Conservation (phyloP, 2,113 vertebrate species). For the Peromyscus polionotus region DNA sequence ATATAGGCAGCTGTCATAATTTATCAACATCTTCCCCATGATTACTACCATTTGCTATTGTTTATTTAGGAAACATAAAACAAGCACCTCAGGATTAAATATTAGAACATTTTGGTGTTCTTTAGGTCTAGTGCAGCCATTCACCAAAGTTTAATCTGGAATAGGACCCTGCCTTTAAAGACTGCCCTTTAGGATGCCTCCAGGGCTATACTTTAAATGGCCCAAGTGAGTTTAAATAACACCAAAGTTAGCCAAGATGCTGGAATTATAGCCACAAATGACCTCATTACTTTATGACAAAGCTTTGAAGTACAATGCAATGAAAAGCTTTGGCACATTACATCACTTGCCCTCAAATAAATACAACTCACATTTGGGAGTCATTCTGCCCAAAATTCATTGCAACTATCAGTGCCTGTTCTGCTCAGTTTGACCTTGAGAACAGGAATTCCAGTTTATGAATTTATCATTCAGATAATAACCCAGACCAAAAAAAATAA, state of each 20-base stretch:
- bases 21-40: conserved; percentile 45
- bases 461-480: conserved; percentile 67
- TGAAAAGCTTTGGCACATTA: conserved; percentile 52
- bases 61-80: conserved; percentile 16
- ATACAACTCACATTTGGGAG: conserved; percentile 64
- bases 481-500: conserved; percentile 8
- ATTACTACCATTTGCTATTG: background rate
- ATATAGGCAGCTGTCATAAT: conserved; percentile 73
- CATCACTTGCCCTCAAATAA: conserved; percentile 38
- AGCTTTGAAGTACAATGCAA: conserved; percentile 40
- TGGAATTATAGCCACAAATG: conserved; percentile 29
- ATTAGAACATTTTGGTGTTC: background rate
- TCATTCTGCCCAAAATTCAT: conserved; percentile 62
- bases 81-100: conserved; percentile 40
- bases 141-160: conserved; percentile 33
- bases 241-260: background rate
- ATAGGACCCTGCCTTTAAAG: background rate
- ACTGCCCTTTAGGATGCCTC: background rate
- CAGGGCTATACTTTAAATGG: background rate
- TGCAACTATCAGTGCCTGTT: conserved; percentile 29
- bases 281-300: background rate
- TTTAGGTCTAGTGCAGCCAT: background rate
- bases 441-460: background rate
- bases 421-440: conserved; percentile 66
- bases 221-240: background rate